Evolutionary conservation across 2,888 invertebrate species (phyloP), one percentile per base, ranked within the genome.

Genomic region (Sarcophaga variegata): DNA sequence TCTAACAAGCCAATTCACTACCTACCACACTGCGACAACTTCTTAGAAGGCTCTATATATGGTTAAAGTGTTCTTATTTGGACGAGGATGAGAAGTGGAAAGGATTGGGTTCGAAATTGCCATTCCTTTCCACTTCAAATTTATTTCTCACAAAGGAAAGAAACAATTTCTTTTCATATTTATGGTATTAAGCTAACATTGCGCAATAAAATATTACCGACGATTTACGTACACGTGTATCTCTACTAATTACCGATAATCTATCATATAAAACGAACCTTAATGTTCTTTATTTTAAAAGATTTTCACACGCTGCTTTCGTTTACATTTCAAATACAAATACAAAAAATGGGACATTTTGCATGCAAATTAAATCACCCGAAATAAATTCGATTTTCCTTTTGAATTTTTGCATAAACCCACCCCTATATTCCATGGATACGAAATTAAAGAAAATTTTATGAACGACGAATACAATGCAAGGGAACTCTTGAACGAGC

Each of bases 291-390:
- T 37, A 37, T 37, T 37, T 37, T 8, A 10, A 10, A 37, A 22
- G 12, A 81, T 69, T 74, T 79, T 84, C 80, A 67, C 72, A 77
- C 81, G 72, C 76, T 77, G 14, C 81, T 77, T 63, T 67, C 20
- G 4, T 20, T 75, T 22, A 12, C 67, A 37, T 67, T 27, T 62
- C 25, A 12, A 8, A n/a, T 20, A 20, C 59, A 59, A 59, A 59
- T 4, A 17, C 20, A 59, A 59, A 59, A n/a, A 59, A 2, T 59
- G 59, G 14, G 11, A 45, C 22, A 81, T 63, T 70, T 59, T 76
- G 59, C 76, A 82, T 77, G 82, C 82, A 82, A 76, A 77, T 76
- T 64, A n/a, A 71, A 71, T 54, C 63, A 64, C 49, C 17, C 2
- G 25, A 76, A 37, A 37, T 37, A 10, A 37, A 37, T 37, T 37